Percentiles rank a stretch among this genome's conserved stretches.
These are phyloP conservation scores for Sminthurinus aureus DNA, from an alignment of 2,888 invertebrate genomes.

Conservation along the genomic window DNA sequence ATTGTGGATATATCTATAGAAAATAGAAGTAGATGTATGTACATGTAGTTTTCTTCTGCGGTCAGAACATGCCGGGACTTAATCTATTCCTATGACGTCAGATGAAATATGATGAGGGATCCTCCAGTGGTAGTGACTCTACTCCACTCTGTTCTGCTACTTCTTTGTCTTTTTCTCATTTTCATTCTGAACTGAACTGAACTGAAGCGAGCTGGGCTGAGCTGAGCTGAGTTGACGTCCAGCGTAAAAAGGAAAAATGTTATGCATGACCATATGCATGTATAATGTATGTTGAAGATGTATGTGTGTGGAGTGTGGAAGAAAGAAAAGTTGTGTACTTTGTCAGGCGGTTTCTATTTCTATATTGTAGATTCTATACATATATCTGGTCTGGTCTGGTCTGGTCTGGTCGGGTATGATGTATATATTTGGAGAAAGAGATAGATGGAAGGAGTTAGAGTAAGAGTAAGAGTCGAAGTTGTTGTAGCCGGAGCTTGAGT, in stretches of 20 bases:
- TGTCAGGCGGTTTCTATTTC: neutral
- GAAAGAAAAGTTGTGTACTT: neutral
- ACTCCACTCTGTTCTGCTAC: neutral
- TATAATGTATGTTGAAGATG: neutral
- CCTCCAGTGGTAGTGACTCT: constrained; percentile 36
- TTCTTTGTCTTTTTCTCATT: neutral
- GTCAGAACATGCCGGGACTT: constrained; percentile 44
- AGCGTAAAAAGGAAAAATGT: constrained; percentile 10
- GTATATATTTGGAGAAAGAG: neutral
- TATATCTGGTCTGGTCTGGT: too few species aligned
- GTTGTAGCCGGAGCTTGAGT: constrained; percentile 1
- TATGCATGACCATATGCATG: neutral
- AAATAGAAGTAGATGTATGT: too few species aligned
- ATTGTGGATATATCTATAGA: neutral
- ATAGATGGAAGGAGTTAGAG: neutral
- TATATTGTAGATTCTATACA: neutral
- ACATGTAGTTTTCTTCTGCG: constrained; percentile 40
- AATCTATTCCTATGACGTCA: constrained; percentile 46
- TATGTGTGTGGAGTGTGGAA: neutral
- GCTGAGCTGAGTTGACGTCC: constrained; percentile 29
- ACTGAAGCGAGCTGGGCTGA: too few species aligned
- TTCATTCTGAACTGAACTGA: neutral
- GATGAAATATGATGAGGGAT: constrained; percentile 44
- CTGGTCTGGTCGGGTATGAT: too few species aligned
- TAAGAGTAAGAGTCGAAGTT: constrained; percentile 12